Percentiles rank a stretch among this genome's conserved stretches.
phyloP scores from a whole-genome alignment of 2,888 invertebrate species.

The Eilema caniola region DNA sequence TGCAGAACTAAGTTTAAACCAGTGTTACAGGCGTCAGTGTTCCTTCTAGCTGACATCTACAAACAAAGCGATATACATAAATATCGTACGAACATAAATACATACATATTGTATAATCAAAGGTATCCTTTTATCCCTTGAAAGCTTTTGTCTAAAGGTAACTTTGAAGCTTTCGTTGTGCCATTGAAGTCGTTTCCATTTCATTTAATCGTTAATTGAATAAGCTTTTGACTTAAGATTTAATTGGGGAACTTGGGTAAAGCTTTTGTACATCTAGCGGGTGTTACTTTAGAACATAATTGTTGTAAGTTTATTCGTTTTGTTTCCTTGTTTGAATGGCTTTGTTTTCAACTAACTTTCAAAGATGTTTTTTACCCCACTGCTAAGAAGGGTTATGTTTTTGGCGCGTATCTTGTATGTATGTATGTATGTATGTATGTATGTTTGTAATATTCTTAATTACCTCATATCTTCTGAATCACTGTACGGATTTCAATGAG shows the following conservation, averaged over 20 bases:
- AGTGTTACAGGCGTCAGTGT: too few relatives aligned
- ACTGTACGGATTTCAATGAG: too few relatives aligned
- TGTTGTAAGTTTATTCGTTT: not conserved
- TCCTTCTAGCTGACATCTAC: too few relatives aligned
- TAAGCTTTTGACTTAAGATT: not conserved
- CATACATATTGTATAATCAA: conserved; percentile 7
- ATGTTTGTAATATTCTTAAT: too few relatives aligned
- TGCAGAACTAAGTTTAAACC: too few relatives aligned
- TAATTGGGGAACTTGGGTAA: not conserved
- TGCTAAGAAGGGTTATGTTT: too few relatives aligned
- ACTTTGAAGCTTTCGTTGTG: conserved; percentile 14
- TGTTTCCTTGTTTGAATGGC: not conserved
- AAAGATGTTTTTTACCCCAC: not conserved
- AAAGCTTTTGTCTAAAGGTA: conserved; percentile 22
- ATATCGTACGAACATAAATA: not conserved
- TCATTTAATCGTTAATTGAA: conserved; percentile 35
- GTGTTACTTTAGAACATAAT: not conserved
- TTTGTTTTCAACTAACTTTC: not conserved
- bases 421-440: too few relatives aligned
- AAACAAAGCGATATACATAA: not conserved
- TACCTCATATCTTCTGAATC: too few relatives aligned
- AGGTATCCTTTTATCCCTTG: conserved; percentile 14
- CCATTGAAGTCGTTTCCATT: conserved; percentile 30
- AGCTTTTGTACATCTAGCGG: not conserved
- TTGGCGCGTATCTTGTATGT: too few relatives aligned